Evolutionary conservation across 2,888 invertebrate species (phyloP).

Genomic region (Phalera bucephala): DNA sequence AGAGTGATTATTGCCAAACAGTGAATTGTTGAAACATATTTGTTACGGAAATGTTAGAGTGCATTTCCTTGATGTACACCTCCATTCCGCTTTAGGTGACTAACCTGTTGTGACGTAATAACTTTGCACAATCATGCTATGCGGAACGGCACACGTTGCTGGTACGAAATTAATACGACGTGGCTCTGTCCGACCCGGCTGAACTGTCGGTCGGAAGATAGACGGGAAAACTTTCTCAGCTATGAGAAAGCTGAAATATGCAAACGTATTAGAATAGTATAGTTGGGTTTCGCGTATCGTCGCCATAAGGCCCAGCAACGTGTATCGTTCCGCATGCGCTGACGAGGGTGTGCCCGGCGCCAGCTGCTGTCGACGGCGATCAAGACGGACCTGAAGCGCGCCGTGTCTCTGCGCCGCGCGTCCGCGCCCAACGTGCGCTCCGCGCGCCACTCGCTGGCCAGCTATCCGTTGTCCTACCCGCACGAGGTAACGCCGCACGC

Average conservation of each 20-base stretch:
- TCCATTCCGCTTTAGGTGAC: slow-evolving; percentile 42
- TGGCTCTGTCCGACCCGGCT: too few relatives aligned
- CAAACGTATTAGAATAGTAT: too few relatives aligned
- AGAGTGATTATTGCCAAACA: slow-evolving; percentile 15
- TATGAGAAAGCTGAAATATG: too few relatives aligned
- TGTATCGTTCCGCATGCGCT: slow-evolving; percentile 26
- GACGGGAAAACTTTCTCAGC: too few relatives aligned
- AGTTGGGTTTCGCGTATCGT: too few relatives aligned
- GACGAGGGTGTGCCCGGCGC: slow-evolving; percentile 41
- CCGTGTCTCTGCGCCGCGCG: slow-evolving; percentile 71
- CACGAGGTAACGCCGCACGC: slow-evolving; percentile 54
- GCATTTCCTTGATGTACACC: slow-evolving; percentile 14
- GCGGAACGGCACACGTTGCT: slow-evolving; percentile 37
- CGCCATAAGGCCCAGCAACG: too few relatives aligned
- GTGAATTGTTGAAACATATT: slow-evolving; percentile 13
- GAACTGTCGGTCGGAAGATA: too few relatives aligned
- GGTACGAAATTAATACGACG: too few relatives aligned
- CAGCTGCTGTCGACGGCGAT: slow-evolving; percentile 90
- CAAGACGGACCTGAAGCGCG: slow-evolving; percentile 88
- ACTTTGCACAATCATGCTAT: slow-evolving; percentile 47
- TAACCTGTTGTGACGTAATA: slow-evolving; percentile 50
- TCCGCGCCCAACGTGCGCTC: slow-evolving; percentile 72
- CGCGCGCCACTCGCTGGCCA: slow-evolving; percentile 62
- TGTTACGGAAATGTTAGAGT: slow-evolving; percentile 12
- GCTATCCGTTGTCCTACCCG: slow-evolving; percentile 68